phyloP scores from a whole-genome alignment of 2,797 vertebrate genomes.

The Podargus strigoides region DNA sequence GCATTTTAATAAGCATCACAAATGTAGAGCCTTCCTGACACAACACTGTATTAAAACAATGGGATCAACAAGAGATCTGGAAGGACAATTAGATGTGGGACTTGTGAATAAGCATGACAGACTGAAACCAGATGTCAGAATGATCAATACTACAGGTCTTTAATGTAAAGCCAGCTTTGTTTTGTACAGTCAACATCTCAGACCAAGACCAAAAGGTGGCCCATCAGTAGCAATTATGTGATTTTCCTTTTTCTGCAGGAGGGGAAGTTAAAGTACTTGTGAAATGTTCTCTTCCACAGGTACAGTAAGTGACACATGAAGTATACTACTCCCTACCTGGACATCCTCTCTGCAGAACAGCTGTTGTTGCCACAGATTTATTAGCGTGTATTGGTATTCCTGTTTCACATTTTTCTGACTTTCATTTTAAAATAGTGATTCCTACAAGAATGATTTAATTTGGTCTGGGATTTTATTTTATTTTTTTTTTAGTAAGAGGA shows the following conservation, averaged over 20 bases:
- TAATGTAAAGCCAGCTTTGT: not conserved
- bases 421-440: not conserved
- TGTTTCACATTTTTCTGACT: not conserved
- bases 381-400: not conserved
- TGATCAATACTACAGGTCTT: not conserved
- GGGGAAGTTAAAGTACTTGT: not conserved
- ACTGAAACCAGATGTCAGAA: not conserved
- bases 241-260: not conserved
- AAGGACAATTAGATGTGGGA: not conserved
- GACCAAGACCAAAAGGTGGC: not conserved
- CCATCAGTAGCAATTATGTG: not conserved
- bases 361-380: not conserved
- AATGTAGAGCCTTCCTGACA: not conserved
- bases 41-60: not conserved
- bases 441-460: not conserved
- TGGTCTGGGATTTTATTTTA: not conserved
- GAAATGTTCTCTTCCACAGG: not conserved
- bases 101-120: not conserved
- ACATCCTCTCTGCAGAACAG: not conserved
- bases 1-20: not conserved
- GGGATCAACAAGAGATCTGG: not conserved
- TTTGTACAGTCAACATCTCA: not conserved
- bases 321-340: not conserved
- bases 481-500: not conserved
- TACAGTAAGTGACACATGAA: not conserved